phyloP scores from a whole-genome alignment of 2,888 invertebrate genomes.

The Sycophila texana region DNA sequence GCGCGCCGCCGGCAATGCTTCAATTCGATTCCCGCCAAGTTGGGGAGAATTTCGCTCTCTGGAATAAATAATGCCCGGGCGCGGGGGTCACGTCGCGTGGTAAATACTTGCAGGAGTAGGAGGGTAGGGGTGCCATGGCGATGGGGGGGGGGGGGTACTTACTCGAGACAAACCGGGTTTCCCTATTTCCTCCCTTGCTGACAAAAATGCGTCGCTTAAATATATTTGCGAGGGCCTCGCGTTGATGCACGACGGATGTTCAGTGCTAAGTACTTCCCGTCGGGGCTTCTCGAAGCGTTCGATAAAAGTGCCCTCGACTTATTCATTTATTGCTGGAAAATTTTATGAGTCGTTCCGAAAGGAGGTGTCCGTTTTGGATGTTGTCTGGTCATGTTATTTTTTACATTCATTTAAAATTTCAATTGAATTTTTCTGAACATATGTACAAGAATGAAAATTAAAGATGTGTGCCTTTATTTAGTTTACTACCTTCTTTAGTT shows the following conservation, averaged over 20 bases:
- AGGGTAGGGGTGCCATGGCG: too few species aligned
- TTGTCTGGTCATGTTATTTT: too few species aligned
- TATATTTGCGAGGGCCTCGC: neutral
- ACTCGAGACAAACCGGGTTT: neutral
- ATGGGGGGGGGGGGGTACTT: neutral
- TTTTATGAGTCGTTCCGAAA: too few species aligned
- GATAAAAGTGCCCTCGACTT: slow-evolving; percentile 13
- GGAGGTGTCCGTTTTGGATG: too few species aligned
- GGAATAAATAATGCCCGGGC: slow-evolving; percentile 51
- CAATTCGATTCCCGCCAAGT: slow-evolving; percentile 47
- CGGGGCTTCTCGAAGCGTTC: neutral
- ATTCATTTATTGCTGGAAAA: too few species aligned
- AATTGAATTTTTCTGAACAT: too few species aligned
- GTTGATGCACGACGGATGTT: neutral
- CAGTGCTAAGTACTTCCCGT: slow-evolving; percentile 34
- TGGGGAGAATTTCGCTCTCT: slow-evolving; percentile 33
- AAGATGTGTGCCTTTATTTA: too few species aligned
- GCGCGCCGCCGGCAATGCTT: slow-evolving; percentile 41
- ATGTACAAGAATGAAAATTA: too few species aligned
- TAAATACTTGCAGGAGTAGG: slow-evolving; percentile 38
- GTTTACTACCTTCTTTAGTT: too few species aligned
- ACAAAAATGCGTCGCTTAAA: slow-evolving; percentile 43
- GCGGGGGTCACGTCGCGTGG: slow-evolving; percentile 5
- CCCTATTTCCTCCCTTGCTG: neutral
- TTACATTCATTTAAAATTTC: too few species aligned